Percentiles rank a stretch among this genome's conserved stretches.
Conservation (phyloP, 2,888 invertebrate species). For the Ennomos fuscantarius region DNA sequence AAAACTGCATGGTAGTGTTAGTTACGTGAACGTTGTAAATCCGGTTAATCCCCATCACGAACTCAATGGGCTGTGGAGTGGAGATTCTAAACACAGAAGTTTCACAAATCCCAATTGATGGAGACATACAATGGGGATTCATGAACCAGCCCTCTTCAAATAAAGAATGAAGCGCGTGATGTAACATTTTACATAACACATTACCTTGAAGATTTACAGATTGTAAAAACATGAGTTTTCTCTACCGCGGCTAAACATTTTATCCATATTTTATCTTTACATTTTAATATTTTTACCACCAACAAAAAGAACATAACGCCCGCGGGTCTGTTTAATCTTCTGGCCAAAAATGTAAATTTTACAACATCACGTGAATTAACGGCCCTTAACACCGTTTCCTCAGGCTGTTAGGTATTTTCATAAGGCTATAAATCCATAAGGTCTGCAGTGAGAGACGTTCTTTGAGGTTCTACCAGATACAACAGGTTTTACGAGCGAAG, state of each 20-base stretch:
- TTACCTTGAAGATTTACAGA: neutral
- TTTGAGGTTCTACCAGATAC: slow-evolving; percentile 49
- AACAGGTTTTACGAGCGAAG: slow-evolving; percentile 54
- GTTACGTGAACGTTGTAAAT: no score
- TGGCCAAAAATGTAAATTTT: slow-evolving; percentile 35
- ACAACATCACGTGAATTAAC: slow-evolving; percentile 35
- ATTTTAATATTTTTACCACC: slow-evolving; percentile 27
- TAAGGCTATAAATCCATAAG: slow-evolving; percentile 51
- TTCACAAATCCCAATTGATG: no score
- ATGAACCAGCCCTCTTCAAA: no score
- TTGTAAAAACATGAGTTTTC: neutral
- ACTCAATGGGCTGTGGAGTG: no score
- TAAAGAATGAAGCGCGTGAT: no score
- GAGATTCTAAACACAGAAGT: no score
- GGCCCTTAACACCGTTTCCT: slow-evolving; percentile 34
- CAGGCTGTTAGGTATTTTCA: slow-evolving; percentile 49
- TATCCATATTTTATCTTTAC: slow-evolving; percentile 14
- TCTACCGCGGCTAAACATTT: slow-evolving; percentile 27
- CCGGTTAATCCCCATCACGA: no score
- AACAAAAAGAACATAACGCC: slow-evolving; percentile 28
- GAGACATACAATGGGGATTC: no score
- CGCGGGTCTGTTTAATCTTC: slow-evolving; percentile 31
- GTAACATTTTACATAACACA: no score
- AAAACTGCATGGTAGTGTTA: no score
- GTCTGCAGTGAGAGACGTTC: slow-evolving; percentile 39